A percentile compares a stretch with the other conserved stretches of the same genome.
phyloP scores from a whole-genome alignment of 2,113 vertebrate genomes.

The Oceanites oceanicus region DNA sequence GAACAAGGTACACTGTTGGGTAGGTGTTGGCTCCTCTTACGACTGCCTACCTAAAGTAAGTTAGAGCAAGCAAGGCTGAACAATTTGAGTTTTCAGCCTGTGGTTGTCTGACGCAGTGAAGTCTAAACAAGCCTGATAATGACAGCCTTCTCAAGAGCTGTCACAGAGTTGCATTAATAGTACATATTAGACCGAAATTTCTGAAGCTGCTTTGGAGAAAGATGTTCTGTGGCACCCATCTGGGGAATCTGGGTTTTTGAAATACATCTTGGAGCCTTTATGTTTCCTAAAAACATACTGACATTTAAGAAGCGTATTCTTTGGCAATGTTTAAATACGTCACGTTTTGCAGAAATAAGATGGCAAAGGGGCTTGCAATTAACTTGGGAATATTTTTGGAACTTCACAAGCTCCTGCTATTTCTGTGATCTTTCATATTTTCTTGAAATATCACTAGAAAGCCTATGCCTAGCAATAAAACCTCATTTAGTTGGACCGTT shows the following conservation, averaged over 20 bases:
- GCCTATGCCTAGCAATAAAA: background rate
- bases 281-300: conserved; percentile 19
- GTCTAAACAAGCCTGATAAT: background rate
- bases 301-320: conserved; percentile 39
- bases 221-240: background rate
- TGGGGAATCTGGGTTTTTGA: background rate
- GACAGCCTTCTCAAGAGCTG: background rate
- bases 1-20: background rate
- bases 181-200: background rate
- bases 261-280: background rate
- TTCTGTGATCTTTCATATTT: conserved; percentile 52
- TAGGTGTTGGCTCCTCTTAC: background rate
- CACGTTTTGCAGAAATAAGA: conserved; percentile 20
- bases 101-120: background rate
- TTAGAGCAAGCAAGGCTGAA: background rate
- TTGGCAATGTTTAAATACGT: background rate
- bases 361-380: conserved; percentile 27
- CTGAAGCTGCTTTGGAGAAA: background rate
- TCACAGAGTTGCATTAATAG: background rate
- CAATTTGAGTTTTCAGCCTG: background rate
- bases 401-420: conserved; percentile 21
- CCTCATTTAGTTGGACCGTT: background rate
- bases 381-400: conserved; percentile 12
- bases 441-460: conserved; percentile 30
- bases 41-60: background rate